Evolutionary conservation across 2,888 invertebrate genomes (phyloP).

Genomic region (Himalopsyche japonica): DNA sequence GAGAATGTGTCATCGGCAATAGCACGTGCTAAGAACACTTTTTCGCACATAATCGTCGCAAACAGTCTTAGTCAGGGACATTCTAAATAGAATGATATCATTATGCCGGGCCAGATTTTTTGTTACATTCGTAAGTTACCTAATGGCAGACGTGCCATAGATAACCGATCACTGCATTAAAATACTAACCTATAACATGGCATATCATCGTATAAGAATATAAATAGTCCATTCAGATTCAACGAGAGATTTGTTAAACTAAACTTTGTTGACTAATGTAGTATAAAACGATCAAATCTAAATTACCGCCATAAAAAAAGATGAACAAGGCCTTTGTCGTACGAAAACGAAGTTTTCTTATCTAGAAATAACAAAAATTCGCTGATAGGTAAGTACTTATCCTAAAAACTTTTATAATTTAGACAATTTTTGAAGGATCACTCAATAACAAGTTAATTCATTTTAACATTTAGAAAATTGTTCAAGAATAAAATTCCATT

Average conservation of each 20-base stretch:
- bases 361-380: not conserved
- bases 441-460: not conserved
- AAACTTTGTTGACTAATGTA: not conserved
- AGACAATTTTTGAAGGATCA: not conserved
- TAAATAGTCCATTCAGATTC: too few relatives aligned
- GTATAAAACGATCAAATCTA: not conserved
- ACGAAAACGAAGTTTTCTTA: not conserved
- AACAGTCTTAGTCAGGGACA: too few relatives aligned
- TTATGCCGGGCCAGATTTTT: too few relatives aligned
- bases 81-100: too few relatives aligned
- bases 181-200: too few relatives aligned
- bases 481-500: not conserved
- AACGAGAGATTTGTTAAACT: not conserved
- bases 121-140: too few relatives aligned
- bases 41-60: too few relatives aligned
- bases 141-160: too few relatives aligned
- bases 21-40: too few relatives aligned
- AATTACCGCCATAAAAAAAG: not conserved
- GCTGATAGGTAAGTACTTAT: not conserved
- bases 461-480: not conserved
- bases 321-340: not conserved
- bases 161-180: too few relatives aligned
- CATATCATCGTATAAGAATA: too few relatives aligned
- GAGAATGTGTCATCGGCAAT: too few relatives aligned
- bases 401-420: not conserved